Conservation (phyloP, 35 echinoderm and acorn worm species). For the Apostichopus japonicus region DNA sequence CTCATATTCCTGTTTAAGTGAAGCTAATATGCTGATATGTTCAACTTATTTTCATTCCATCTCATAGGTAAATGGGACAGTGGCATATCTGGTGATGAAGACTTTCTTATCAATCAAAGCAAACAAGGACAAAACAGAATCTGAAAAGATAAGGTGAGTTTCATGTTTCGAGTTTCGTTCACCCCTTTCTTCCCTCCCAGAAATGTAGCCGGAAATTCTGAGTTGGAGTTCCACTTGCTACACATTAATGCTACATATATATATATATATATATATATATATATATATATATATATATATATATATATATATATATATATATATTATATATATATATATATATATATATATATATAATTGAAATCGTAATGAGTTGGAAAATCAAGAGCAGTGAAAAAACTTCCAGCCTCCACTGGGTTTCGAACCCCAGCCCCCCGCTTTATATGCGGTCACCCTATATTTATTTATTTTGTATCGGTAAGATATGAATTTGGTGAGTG, state of each 20-base stretch:
- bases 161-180: not conserved
- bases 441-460: not conserved
- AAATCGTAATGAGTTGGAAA: too few species aligned
- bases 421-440: not conserved
- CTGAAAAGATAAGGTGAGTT: conserved; percentile 68
- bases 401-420: too few species aligned
- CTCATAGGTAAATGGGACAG: conserved; percentile 60
- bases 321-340: too few species aligned
- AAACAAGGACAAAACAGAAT: conserved; percentile 80
- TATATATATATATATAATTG: too few species aligned
- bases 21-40: not conserved
- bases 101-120: conserved; percentile 70
- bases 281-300: too few species aligned
- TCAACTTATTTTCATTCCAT: not conserved
- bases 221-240: too few species aligned
- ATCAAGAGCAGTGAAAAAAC: too few species aligned
- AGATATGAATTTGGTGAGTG: too few species aligned
- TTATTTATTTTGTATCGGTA: not conserved
- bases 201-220: not conserved
- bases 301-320: too few species aligned
- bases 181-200: not conserved
- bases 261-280: too few species aligned
- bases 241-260: too few species aligned
- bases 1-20: not conserved
- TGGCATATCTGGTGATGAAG: conserved; percentile 63